Evolutionary conservation across 2,888 invertebrate genomes (phyloP), one percentile per base, ranked within the genome.

Genomic region (Spodoptera littoralis): DNA sequence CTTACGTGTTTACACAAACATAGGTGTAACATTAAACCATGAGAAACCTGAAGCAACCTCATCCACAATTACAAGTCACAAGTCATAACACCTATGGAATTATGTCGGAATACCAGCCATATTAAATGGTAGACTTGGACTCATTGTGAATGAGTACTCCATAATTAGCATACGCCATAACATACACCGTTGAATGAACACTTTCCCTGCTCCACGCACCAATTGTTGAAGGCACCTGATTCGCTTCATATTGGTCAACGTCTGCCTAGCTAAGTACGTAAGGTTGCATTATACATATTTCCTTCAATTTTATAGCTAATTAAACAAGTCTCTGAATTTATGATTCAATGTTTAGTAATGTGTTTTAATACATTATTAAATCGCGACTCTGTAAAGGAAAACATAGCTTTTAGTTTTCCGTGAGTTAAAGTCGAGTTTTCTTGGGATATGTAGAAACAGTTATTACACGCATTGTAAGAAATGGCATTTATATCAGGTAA

Each of bases 191-290:
- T 59, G 52, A 78, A 47, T 78, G 62, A 57, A 56, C 66, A 76
- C 79, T 81, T 79, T 79, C 74, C 64, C 62, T 75, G 73, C 82
- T 76, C 81, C 83, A 90, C 83, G 90, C 88, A 88, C 90, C 88
- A 89, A 89, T 88, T 91, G 89, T 88, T 90, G 83, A 78, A 56
- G 77, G 88, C 85, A 87, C 87, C 89, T 90, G 88, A 69, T 36
- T 8, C 36, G 8, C 36, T 36, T 36, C 6, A 36, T 57, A 81
- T 82, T 78, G 70, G 72, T 66, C 57, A 43, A 42, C 51, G 52
- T 46, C 68, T 65, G 58, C 63, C 66, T 60, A 57, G 44, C 68
- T 66, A 57, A 60, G 65, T 60, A 55, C 65, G 18, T 18, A 18
- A 61, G 43, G 30, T 71, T 65, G 57, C 60, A 64, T 47, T 66